These are phyloP conservation scores for Lutjanus campechanus DNA, from an alignment of 2,797 vertebrate species.

Conservation along the genomic window DNA sequence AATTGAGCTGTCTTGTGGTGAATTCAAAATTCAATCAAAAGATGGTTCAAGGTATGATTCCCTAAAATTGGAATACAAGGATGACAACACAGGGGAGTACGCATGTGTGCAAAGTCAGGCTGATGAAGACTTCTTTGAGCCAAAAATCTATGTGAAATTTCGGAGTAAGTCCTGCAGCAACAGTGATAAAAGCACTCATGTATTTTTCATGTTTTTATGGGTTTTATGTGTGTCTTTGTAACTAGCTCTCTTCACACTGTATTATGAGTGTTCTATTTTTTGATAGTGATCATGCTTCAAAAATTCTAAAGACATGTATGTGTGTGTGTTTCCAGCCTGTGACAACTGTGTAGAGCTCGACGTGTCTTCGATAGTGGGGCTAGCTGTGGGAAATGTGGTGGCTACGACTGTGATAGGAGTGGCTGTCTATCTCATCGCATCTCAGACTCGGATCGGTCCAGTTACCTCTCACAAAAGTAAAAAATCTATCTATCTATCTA, in stretches of 20 bases:
- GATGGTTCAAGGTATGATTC: rapidly evolving
- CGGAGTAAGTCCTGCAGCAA: constrained; percentile 71
- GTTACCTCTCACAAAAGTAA: constrained; percentile 67
- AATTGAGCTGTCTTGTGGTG: not conserved
- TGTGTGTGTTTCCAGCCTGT: constrained; percentile 72
- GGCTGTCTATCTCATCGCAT: constrained; percentile 75
- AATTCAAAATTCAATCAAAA: rapidly evolving
- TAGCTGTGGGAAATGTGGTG: constrained; percentile 68
- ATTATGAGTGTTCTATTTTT: not conserved
- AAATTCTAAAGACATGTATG: constrained; percentile 2
- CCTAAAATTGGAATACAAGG: not conserved
- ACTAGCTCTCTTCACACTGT: not conserved
- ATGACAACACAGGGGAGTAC: constrained; percentile 32
- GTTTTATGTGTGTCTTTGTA: not conserved
- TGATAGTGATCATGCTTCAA: not conserved
- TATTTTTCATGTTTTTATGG: not conserved
- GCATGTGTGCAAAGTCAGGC: no score
- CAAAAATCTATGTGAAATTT: constrained; percentile 66
- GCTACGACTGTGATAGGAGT: constrained; percentile 66
- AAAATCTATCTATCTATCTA: no score
- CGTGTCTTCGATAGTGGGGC: rapidly evolving
- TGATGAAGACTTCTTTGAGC: no score
- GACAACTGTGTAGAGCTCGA: constrained; percentile 80
- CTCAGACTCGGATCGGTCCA: constrained; percentile 5
- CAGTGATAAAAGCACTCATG: not conserved